A percentile compares a stretch with the other conserved stretches of the same genome.
Evolutionary conservation across 1,140 invertebrate genomes (phyloP).

Genomic region (Drosophila tsacasi): DNA sequence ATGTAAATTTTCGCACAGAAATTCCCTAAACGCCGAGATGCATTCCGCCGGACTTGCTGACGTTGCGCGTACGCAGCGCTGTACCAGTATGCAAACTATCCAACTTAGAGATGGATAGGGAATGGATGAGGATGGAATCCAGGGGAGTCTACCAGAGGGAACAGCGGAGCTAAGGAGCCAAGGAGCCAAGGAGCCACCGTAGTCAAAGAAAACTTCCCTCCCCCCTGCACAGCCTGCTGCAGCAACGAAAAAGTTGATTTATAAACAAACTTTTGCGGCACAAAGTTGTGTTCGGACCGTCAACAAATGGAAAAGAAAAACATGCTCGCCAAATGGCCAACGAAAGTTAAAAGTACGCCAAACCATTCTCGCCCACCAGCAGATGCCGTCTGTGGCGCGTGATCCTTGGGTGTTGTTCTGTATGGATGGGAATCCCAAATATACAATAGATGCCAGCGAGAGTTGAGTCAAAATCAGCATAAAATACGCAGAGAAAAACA

Average conservation of each 20-base stretch:
- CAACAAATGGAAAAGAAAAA: slow-evolving; percentile 65
- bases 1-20: slow-evolving; percentile 59
- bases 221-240: background rate
- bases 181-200: slow-evolving; percentile 1
- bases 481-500: slow-evolving; percentile 52
- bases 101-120: slow-evolving; percentile 37
- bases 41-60: slow-evolving; percentile 51
- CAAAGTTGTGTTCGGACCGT: slow-evolving; percentile 66
- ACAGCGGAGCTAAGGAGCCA: background rate
- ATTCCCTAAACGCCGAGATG: slow-evolving; percentile 47
- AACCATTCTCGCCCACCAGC: slow-evolving; percentile 17
- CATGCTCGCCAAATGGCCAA: slow-evolving; percentile 68
- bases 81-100: slow-evolving; percentile 38
- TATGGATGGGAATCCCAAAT: slow-evolving; percentile 22
- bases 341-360: slow-evolving; percentile 64
- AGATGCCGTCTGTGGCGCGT: slow-evolving; percentile 35
- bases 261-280: slow-evolving; percentile 77
- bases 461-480: slow-evolving; percentile 47
- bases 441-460: slow-evolving; percentile 45
- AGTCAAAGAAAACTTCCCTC: slow-evolving; percentile 39
- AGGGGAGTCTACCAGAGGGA: background rate
- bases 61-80: slow-evolving; percentile 52
- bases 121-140: slow-evolving; percentile 5
- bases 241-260: slow-evolving; percentile 70
- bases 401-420: slow-evolving; percentile 14